Base-by-base conservation (phyloP, 2,888 invertebrate genomes). In the Drosophila multiciliata region DNA sequence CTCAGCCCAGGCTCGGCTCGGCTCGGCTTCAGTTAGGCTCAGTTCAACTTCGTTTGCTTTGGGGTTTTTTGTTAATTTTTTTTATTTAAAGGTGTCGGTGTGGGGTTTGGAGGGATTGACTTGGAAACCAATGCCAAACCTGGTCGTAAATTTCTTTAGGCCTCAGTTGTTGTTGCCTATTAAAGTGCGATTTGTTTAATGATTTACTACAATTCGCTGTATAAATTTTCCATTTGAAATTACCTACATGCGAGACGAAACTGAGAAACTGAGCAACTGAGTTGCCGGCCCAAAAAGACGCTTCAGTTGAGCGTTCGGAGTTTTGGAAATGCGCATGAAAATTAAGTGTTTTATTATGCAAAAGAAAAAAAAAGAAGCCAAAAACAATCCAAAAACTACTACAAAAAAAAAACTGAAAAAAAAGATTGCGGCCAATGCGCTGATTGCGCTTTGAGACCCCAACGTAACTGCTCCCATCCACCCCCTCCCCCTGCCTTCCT, bases 331-430 rank as follows among this genome's bases (percentile, higher is more conserved):
- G 83, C 85, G 76, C 87, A 87, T 89, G 85, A 83, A 90, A 89
- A 91, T 90, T 91, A 91, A 91, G 90, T 90, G 91, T 87, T 90
- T 87, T 91, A 91, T 91, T 91, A 91, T 91, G 91, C 91, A 91
- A 91, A 91, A 90, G 81, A 74, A 75, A 75, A 57, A 66, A 53
- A 49, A 52, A 32, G 12, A 50, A 7, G 40, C 15, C 26, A 36
- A 50, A 35, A 38, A 81, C 81, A 79, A 78, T 64, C 78, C 76
- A 70, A 53, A 55, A 63, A 63, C 73, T 67, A 64, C 66, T 72
- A 72, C 72, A 65, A 52, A 5, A 29, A 29, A 29, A 29, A 5
- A 57, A 35, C 33, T 29, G 9, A 57, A 63, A 57, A 54, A 32
- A 12, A 54, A 33, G 50, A 66, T 55, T 66, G 50, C 65, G 68